A percentile compares a stretch with the other conserved stretches of the same genome.
phyloP scores from a whole-genome alignment of 2,797 vertebrate genomes.

The Myotis findleyi region DNA sequence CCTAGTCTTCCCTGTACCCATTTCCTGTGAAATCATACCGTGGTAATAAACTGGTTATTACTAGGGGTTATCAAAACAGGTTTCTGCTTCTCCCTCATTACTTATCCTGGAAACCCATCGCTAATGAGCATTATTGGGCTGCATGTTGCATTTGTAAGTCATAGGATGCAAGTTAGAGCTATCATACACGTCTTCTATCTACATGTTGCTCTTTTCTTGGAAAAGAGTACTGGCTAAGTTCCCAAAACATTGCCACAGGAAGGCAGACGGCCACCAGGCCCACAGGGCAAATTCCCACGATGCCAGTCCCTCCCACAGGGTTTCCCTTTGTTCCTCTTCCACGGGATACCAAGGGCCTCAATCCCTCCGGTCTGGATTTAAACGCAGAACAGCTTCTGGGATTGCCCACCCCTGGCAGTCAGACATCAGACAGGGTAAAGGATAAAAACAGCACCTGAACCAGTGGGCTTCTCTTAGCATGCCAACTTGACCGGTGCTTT shows the following conservation, averaged over 20 bases:
- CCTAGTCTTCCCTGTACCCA: too few relatives aligned
- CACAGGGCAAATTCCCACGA: background rate
- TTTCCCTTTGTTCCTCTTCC: background rate
- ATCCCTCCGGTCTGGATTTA: background rate
- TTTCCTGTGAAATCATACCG: too few relatives aligned
- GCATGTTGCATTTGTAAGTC: background rate
- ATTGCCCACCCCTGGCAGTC: background rate
- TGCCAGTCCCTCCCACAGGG: background rate
- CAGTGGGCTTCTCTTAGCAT: background rate
- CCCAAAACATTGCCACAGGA: background rate
- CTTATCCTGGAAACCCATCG: background rate
- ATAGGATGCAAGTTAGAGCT: background rate
- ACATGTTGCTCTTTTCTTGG: background rate
- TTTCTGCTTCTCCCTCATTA: background rate
- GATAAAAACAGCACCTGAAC: background rate
- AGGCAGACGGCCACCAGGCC: background rate
- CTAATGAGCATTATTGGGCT: background rate
- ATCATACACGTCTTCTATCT: background rate
- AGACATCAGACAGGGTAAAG: background rate
- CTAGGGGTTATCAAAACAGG: background rate
- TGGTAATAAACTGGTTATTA: too few relatives aligned
- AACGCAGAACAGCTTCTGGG: background rate
- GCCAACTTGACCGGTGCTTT: background rate
- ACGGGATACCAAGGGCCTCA: background rate
- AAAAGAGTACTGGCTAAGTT: background rate